Percentiles rank a stretch among this genome's conserved stretches.
These are phyloP conservation scores for Agonopterix arenella DNA, from an alignment of 2,888 invertebrate genomes.

Conservation along the genomic window DNA sequence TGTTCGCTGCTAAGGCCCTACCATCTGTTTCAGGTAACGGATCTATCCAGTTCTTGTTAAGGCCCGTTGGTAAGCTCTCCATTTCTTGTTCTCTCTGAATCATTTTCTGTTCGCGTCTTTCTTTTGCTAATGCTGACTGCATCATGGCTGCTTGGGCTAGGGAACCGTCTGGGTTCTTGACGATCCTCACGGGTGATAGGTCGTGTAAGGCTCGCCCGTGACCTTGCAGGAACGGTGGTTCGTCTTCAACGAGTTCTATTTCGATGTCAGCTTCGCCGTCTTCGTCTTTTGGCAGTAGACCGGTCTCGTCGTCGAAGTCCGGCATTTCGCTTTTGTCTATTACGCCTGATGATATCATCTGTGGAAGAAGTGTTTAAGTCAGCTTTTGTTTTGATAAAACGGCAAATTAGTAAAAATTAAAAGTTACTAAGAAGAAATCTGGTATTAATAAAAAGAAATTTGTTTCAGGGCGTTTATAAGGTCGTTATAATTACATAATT, in stretches of 20 bases:
- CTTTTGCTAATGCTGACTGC: conserved; percentile 98
- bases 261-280: conserved; percentile 99
- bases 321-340: conserved; percentile 96
- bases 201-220: conserved; percentile 94
- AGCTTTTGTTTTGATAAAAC: too few relatives aligned
- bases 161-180: conserved; percentile 99
- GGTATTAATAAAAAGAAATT: too few relatives aligned
- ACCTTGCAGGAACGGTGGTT: conserved; percentile 94
- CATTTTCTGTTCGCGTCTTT: conserved; percentile 97
- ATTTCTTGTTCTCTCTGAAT: conserved; percentile 94
- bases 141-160: conserved; percentile 99
- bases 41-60: conserved; percentile 97
- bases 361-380: conserved; percentile 7
- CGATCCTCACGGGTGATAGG: conserved; percentile 94
- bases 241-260: conserved; percentile 99
- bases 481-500: too few relatives aligned
- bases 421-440: too few relatives aligned
- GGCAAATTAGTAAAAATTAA: too few relatives aligned
- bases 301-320: conserved; percentile 98
- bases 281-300: conserved; percentile 92
- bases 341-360: conserved; percentile 95
- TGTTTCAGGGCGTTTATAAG: too few relatives aligned
- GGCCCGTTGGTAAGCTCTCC: conserved; percentile 85
- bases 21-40: conserved; percentile 92
- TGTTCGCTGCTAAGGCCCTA: conserved; percentile 83